Base-by-base conservation (phyloP, 2,797 vertebrate species). In the Odontamblyopus rebecca region DNA sequence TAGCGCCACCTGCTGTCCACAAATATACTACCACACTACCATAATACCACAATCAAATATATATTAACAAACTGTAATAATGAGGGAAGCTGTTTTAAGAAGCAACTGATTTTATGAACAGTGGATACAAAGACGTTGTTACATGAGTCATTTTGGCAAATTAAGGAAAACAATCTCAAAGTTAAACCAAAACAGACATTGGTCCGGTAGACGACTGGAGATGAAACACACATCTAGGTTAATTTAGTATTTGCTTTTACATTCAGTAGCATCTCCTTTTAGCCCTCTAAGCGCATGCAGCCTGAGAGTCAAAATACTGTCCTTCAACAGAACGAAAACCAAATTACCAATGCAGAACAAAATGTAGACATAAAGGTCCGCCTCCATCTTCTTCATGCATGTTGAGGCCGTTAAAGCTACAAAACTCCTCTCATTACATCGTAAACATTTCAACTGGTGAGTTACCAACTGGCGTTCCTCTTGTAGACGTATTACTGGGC, bases 281-380 rank as follows among this genome's bases (percentile, higher is more conserved):
- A 91, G 90, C 89, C 89, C 92, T 92, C 88, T 77, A 90, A 92
- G 92, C 91, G 83, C 94, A 94, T 94, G 93, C 93, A 94, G 91
- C 90, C 91, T 89, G 85, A 89, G 85, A 91, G 88, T 85, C 79
- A 81, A 80, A 84, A 80, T 44, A 56, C 6, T 48, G 70, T 71
- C 69, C 70, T 80, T 44, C 3, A 53, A 61, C 35, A 44, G 48
- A 74, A 75, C 44, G 44, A 51, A 68, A 74, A 85, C 78, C 38
- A 16, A 62, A 68, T 51, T 76, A 81, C 18, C 2, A 71, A 85
- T 61, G 76, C 72, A 70, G 15, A 85, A 89, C 70, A 65, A 71
- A 68, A 75, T 60, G 51, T 76, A 77, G 78, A 73, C 63, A 70
- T 73, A 76, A 71, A 67, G 77, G 72, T 69, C 75, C 1, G 6